Evolutionary conservation across 2,797 vertebrate species (phyloP), one percentile per base, ranked within the genome.

Genomic region (Nyctibius grandis): DNA sequence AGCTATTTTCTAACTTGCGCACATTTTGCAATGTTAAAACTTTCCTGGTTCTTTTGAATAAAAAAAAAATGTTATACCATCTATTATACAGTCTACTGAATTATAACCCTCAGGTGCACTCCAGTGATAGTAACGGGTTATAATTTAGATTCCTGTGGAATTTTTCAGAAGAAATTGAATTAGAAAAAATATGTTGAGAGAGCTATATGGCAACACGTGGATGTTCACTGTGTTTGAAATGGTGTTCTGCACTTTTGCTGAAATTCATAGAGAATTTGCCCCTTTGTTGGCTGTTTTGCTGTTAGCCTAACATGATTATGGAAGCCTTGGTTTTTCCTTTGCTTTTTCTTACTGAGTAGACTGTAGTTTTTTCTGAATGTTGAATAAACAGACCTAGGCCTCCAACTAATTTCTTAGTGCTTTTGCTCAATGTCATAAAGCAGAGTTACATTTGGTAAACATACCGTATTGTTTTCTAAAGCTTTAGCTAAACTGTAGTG

Each of bases 201-300:
- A 98, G 98, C 97, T 98, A 96, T 92, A 96, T 95, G 97, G 96
- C 93, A 68, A 85, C 78, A 95, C 21, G 1, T 74, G 97, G 89
- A 77, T 94, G 96, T 86, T 96, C 96, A 92, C 95, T 91, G 91
- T 97, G 96, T 96, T 92, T 96, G 97, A 94, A 93, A 92, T 95
- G 95, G 90, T 85, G 70, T 84, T 97, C 88, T 88, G 97, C 96
- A 95, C 97, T 65, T 88, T 44, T 78, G 93, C 97, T 97, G 94
- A 85, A 91, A 94, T 77, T 85, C 19, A 25, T 82, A 51, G 76
- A 89, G 89, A 74, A 61, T 95, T 93, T 95, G 77, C 82, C 89
- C 80, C 50, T 85, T 93, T 85, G 85, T 91, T 94, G 93, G 85
- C 53, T 96, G 95, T 93, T 96, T 53, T 15, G 93, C 97, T 96